Base-by-base conservation (phyloP, 2,113 vertebrate species). In the Arvicanthis niloticus region DNA sequence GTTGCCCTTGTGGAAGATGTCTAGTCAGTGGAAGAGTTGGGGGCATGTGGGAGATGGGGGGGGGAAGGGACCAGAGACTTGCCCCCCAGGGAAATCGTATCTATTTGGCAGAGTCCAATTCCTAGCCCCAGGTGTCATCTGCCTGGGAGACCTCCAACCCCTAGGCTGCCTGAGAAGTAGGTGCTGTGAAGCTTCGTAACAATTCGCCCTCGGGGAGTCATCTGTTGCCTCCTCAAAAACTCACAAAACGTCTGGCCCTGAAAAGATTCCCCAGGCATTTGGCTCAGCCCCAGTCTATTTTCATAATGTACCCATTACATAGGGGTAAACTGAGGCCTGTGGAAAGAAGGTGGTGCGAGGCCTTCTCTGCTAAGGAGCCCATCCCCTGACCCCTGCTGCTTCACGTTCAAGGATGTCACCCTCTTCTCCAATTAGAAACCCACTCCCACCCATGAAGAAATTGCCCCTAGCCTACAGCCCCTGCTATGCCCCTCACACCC, bases 391-490 rank as follows among this genome's bases (percentile, higher is more conserved):
- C 40, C 73, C 75, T 15, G 3, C 56, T 0, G 0, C 48, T 72
- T 77, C 51, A 5, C 31, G 81, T 17, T 31, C 81, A 82, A n/a
- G 10, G 67, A 29, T 75, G 29, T 62, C n/a, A 56, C 6, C 1
- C 22, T 22, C 76, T n/a, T 34, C 81, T 93, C 82, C 67, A 16
- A 6, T 10, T 9, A 51, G 78, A 24, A 62, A 16, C 81, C 89
- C 75, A 42, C 56, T 17, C 53, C 13, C 3, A 29, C 60, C 16
- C 31, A 4, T 26, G 78, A 17, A 60, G 4, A 2, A 22, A 24
- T 62, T 40, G 10, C 78, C 84, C 87, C 73, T 29, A 45, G 45
- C 0, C 45, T 0, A 0, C 60, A 56, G 2, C 1, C 70, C 42
- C 51, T n/a, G 21, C 12, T n/a, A 1, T 60, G 17, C 42, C 93